Base-by-base conservation (phyloP, 2,113 vertebrate species). In the Oxygymnocypris stewartii region DNA sequence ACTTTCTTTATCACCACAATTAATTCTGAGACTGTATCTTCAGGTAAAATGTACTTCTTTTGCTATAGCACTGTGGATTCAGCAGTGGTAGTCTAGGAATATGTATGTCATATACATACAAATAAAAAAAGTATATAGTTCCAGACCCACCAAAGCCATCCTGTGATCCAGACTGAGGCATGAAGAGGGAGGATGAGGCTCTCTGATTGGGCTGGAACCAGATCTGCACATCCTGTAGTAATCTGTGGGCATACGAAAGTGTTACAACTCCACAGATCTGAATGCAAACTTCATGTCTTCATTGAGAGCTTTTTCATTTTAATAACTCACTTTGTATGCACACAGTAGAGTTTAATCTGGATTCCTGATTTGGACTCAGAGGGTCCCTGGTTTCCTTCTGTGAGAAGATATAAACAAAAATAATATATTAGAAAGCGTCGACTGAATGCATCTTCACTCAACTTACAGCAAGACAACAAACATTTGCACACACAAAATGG, bases 331-430 rank as follows among this genome's bases (percentile, higher is more conserved):
- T 99, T 99, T 67, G 98, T 99, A 91, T 99, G 98, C 59, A 99
- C 97, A 89, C 98, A 99, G 92, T 97, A 99, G 74, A 99, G 96
- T 89, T 99, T 99, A 91, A 99, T 99, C 88, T 98, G 96, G 83
- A 99, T 97, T 1, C 97, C 97, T 0, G 96, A 96, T 85, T 96
- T 96, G 8, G 96, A 97, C 85, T 97, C 97, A 10, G 96, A 89
- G 25, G 94, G 89, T 89, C 97, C 97, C 37, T 97, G 96, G 82
- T 89, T 86, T 77, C 96, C 96, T 87, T 99, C 98, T 99, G 92
- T 78, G 73, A 31, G 90, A 89, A 89, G 81, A 69, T 25, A 78
- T 16, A 54, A 3, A 59, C n/a, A 83, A 25, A 25, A 51, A n/a
- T n/a, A n/a, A n/a, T n/a, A 10, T 49, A 74, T 80, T 28, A 42